Evolutionary conservation across 1,140 invertebrate species (phyloP).

Genomic region (Drosophila novamexicana): DNA sequence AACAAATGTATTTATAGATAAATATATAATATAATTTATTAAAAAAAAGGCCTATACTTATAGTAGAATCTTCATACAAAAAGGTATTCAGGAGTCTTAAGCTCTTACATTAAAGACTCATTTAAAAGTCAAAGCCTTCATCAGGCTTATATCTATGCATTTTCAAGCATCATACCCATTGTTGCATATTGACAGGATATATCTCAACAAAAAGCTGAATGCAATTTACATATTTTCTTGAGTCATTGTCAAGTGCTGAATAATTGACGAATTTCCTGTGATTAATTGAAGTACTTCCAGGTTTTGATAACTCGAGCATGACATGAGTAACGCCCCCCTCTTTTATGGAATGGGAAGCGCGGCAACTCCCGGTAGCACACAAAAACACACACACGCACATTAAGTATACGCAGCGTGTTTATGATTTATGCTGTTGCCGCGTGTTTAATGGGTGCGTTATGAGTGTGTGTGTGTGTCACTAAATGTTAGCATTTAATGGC

Average conservation of each 20-base stretch:
- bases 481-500: constrained; percentile 8
- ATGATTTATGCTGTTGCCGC: constrained; percentile 22
- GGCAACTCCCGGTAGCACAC: neutral
- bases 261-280: constrained; percentile 68
- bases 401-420: constrained; percentile 53
- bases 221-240: constrained; percentile 35
- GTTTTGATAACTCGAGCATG: constrained; percentile 52
- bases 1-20: no score
- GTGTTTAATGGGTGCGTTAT: constrained; percentile 24
- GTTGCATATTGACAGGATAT: neutral
- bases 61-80: no score
- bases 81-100: no score
- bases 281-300: constrained; percentile 72
- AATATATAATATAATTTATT: no score
- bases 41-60: no score
- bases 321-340: constrained; percentile 3
- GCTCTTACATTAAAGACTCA: no score
- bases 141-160: neutral
- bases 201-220: constrained; percentile 1
- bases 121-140: no score
- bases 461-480: constrained; percentile 10
- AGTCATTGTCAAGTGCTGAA: constrained; percentile 59
- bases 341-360: no score
- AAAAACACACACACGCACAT: constrained; percentile 24
- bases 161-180: neutral